A percentile compares a stretch with the other conserved stretches of the same genome.
phyloP scores from a whole-genome alignment of 2,888 invertebrate genomes.

The Scrobipalpa costella region DNA sequence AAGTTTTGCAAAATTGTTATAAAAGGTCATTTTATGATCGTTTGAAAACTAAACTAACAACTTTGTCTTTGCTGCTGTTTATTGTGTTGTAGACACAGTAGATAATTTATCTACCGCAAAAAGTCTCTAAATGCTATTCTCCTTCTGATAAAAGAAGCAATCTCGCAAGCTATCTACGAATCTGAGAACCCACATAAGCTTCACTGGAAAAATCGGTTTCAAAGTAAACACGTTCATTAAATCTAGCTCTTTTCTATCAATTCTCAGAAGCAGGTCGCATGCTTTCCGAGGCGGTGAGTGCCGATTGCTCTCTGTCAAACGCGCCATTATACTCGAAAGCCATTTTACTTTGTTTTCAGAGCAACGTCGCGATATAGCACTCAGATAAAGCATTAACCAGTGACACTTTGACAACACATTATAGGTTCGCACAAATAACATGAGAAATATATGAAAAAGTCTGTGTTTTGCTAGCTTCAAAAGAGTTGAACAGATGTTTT shows the following conservation, averaged over 20 bases:
- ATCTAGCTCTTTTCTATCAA: background rate
- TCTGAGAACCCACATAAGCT: too few species aligned
- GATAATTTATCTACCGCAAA: too few species aligned
- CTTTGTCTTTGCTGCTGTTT: too few species aligned
- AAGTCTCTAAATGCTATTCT: too few species aligned
- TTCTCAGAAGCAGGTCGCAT: background rate
- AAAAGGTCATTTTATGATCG: too few species aligned
- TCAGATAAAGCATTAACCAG: background rate
- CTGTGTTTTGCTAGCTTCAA: too few species aligned
- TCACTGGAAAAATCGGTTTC: background rate
- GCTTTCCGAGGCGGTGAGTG: background rate
- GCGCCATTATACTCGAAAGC: slow-evolving; percentile 15
- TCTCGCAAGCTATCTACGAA: too few species aligned
- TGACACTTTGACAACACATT: slow-evolving; percentile 5
- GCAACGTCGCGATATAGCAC: background rate
- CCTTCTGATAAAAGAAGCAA: too few species aligned
- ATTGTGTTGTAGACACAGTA: too few species aligned
- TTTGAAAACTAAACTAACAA: too few species aligned
- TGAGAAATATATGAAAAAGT: background rate
- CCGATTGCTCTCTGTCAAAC: slow-evolving; percentile 19
- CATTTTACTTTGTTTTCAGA: slow-evolving; percentile 7
- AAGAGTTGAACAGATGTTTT: too few species aligned
- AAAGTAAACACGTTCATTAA: slow-evolving; percentile 3
- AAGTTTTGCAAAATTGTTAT: too few species aligned
- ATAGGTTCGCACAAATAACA: background rate